Percentiles rank a stretch among this genome's conserved stretches.
Conservation (phyloP, 1,140 invertebrate genomes). For the Drosophila gunungcola region DNA sequence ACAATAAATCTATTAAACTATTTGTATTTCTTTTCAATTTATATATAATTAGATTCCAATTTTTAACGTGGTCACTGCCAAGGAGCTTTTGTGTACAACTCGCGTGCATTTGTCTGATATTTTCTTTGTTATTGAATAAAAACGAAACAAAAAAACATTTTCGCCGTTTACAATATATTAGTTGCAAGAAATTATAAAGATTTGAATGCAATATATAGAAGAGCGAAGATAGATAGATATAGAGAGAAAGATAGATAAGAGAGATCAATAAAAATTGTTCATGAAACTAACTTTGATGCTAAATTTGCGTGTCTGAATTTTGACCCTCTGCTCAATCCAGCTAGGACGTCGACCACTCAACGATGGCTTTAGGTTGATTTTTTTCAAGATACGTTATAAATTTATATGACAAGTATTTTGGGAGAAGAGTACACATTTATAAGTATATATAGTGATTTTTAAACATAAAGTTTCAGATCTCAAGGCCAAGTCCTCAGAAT, state of each 20-base stretch:
- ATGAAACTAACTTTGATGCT: constrained; percentile 85
- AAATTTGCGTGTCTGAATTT: constrained; percentile 85
- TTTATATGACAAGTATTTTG: constrained; percentile 47
- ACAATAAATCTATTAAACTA: no score
- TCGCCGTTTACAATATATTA: constrained; percentile 48
- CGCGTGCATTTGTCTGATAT: constrained; percentile 34
- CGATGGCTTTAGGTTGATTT: constrained; percentile 82
- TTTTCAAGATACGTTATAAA: constrained; percentile 62
- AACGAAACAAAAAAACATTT: constrained; percentile 14
- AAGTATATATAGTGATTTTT: constrained; percentile 39
- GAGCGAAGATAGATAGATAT: constrained; percentile 61
- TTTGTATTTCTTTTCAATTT: not conserved
- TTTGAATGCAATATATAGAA: constrained; percentile 74
- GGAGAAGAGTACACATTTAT: constrained; percentile 62
- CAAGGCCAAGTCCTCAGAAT: constrained; percentile 21
- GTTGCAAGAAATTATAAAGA: constrained; percentile 56
- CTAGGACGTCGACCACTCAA: constrained; percentile 85
- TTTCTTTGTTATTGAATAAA: constrained; percentile 16
- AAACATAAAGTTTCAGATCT: constrained; percentile 22
- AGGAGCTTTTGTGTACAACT: constrained; percentile 25
- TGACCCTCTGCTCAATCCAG: constrained; percentile 85
- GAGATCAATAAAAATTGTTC: constrained; percentile 76
- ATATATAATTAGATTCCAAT: not conserved
- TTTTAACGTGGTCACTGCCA: constrained; percentile 11
- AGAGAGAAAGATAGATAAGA: constrained; percentile 70